Percentiles rank a stretch among this genome's conserved stretches.
phyloP scores from a whole-genome alignment of 2,797 vertebrate genomes.

The Uromys caudimaculatus region DNA sequence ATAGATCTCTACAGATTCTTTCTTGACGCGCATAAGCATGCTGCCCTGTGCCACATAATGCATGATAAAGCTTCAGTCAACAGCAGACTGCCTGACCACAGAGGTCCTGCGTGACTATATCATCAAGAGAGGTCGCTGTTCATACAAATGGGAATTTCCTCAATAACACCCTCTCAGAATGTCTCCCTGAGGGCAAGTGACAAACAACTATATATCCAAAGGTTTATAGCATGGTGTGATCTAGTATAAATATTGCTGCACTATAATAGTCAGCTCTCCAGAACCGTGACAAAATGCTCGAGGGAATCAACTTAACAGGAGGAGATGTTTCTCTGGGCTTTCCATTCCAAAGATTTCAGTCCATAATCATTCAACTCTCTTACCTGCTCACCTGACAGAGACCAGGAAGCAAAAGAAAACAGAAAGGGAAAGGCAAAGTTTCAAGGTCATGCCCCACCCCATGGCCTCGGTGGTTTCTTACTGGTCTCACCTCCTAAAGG shows the following conservation, averaged over 20 bases:
- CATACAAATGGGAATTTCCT: not conserved
- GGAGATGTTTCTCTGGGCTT: not conserved
- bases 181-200: not conserved
- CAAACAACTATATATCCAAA: not conserved
- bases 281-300: not conserved
- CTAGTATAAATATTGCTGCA: slow-evolving; percentile 4
- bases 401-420: not conserved
- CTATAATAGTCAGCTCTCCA: not conserved
- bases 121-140: not conserved
- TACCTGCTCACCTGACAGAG: not conserved
- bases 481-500: not conserved
- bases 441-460: not conserved
- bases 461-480: not conserved
- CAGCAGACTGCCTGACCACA: not conserved
- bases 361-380: not conserved
- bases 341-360: not conserved
- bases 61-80: not conserved
- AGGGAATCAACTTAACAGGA: not conserved
- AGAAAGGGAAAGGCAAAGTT: not conserved
- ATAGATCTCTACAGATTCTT: not conserved
- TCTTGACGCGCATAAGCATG: not conserved
- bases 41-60: not conserved
- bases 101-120: not conserved
- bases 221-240: not conserved
- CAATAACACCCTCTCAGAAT: not conserved